These are phyloP conservation scores for Oostethus manadensis DNA, from an alignment of 2,113 vertebrate species.

Conservation along the genomic window DNA sequence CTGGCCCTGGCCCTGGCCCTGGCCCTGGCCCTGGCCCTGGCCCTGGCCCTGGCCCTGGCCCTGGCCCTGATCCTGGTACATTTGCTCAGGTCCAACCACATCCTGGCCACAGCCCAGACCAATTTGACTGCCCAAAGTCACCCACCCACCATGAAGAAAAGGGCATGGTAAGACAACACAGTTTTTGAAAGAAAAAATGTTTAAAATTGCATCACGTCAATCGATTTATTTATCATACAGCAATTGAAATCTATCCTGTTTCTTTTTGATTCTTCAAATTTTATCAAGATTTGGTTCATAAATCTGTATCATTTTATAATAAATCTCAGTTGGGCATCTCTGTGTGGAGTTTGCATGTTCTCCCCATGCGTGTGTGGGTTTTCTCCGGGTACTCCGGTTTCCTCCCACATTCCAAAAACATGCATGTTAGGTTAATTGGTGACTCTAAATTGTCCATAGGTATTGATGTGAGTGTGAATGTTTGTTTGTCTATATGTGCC, in stretches of 20 bases:
- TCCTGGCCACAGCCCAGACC: conserved; percentile 53
- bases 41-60: conserved; percentile 61
- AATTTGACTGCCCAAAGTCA: conserved; percentile 55
- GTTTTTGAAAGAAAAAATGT: not conserved
- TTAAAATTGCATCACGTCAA: not conserved
- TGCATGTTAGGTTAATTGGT: too few relatives aligned
- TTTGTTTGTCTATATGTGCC: too few relatives aligned
- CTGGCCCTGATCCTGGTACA: conserved; percentile 39
- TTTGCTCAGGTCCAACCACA: conserved; percentile 55
- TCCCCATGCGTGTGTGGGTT: too few relatives aligned
- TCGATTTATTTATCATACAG: not conserved
- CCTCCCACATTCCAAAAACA: too few relatives aligned
- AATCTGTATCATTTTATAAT: not conserved
- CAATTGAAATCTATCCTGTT: not conserved
- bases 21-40: conserved; percentile 33
- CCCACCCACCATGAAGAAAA: conserved; percentile 52
- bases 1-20: conserved; percentile 37
- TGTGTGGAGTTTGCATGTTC: too few relatives aligned
- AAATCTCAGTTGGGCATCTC: too few relatives aligned
- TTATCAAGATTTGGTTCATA: not conserved
- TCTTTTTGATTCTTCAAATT: not conserved
- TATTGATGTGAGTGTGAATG: too few relatives aligned
- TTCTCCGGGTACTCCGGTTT: too few relatives aligned
- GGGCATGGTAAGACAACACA: conserved; percentile 33
- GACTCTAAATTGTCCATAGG: too few relatives aligned